phyloP scores from a whole-genome alignment of 2,113 vertebrate genomes.

The Ellobius talpinus region DNA sequence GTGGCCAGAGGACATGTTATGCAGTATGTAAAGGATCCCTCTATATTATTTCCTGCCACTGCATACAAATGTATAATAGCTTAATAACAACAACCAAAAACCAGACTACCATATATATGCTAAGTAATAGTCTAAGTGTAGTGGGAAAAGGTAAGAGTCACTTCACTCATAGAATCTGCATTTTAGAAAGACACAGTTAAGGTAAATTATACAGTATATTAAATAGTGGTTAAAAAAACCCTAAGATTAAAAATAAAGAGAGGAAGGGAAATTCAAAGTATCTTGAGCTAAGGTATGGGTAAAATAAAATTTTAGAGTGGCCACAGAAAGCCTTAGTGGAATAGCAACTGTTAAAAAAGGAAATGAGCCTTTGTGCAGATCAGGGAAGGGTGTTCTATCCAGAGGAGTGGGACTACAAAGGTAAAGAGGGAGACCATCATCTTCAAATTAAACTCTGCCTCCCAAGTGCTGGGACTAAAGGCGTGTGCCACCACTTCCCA shows the following conservation, averaged over 20 bases:
- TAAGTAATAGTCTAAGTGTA: not conserved
- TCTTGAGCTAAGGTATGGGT: not conserved
- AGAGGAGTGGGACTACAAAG: too few relatives aligned
- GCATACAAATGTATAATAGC: not conserved
- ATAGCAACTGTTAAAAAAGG: too few relatives aligned
- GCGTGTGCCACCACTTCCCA: too few relatives aligned
- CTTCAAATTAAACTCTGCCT: too few relatives aligned
- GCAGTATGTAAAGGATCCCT: not conserved
- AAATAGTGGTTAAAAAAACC: not conserved
- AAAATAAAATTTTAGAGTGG: not conserved
- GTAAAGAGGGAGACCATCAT: too few relatives aligned
- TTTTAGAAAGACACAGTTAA: not conserved
- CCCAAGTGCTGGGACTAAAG: too few relatives aligned
- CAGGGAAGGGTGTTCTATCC: too few relatives aligned
- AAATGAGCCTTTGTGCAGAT: not conserved
- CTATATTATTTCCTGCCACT: not conserved
- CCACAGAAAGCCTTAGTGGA: not conserved
- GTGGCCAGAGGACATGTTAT: not conserved
- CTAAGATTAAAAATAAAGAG: not conserved
- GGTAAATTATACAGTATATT: conserved; percentile 6
- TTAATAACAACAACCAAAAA: not conserved
- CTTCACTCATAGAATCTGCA: not conserved
- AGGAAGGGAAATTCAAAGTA: not conserved
- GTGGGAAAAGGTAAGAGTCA: not conserved
- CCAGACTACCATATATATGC: not conserved